Evolutionary conservation across 2,113 vertebrate species (phyloP).

Genomic region (Bombycilla garrulus): DNA sequence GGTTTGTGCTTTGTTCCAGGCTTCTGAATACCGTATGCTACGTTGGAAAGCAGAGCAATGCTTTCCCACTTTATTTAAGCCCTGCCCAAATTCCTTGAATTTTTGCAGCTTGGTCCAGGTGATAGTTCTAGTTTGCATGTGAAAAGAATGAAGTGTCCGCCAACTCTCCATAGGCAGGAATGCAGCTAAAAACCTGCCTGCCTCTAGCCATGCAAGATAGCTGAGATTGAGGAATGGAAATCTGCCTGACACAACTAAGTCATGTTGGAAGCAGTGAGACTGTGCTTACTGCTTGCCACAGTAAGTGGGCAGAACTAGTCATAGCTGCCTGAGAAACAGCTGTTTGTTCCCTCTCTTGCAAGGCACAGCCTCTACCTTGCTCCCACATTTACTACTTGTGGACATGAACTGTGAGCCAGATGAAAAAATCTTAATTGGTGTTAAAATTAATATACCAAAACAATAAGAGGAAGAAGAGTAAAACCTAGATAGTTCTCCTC

Average conservation of each 20-base stretch:
- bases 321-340: neutral
- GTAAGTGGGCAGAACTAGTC: neutral
- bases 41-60: neutral
- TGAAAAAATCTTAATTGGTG: neutral
- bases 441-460: neutral
- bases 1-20: neutral
- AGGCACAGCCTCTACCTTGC: neutral
- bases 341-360: neutral
- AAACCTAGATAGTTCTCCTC: neutral
- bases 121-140: constrained; percentile 34
- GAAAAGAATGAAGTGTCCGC: neutral
- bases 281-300: neutral
- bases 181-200: neutral
- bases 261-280: neutral
- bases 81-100: constrained; percentile 47
- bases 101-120: constrained; percentile 21
- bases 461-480: neutral
- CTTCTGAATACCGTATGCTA: neutral
- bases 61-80: neutral
- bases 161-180: neutral
- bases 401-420: neutral
- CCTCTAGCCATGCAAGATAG: neutral
- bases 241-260: neutral
- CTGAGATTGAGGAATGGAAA: neutral
- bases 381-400: neutral